phyloP scores from a whole-genome alignment of 2,888 invertebrate genomes.

The Galeruca laticollis region DNA sequence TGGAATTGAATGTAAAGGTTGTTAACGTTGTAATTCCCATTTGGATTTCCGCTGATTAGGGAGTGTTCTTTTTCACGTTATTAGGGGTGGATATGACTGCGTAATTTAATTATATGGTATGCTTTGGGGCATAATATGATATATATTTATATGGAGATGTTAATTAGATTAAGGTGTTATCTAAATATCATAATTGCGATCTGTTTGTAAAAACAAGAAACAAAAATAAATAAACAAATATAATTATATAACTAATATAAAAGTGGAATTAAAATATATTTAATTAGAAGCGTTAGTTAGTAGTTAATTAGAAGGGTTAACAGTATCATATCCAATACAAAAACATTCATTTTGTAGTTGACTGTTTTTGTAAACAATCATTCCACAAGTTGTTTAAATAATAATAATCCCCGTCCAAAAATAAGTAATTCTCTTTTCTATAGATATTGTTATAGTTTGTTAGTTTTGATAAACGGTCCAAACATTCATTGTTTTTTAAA shows the following conservation, averaged over 20 bases:
- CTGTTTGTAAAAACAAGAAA: constrained; percentile 10
- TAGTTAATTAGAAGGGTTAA: too few relatives aligned
- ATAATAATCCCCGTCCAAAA: too few relatives aligned
- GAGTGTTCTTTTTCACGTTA: constrained; percentile 55
- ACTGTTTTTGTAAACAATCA: too few relatives aligned
- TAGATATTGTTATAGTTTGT: too few relatives aligned
- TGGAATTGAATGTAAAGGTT: constrained; percentile 52
- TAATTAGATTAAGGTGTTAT: constrained; percentile 24
- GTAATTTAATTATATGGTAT: constrained; percentile 38
- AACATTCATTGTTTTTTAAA: too few relatives aligned
- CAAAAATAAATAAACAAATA: not conserved
- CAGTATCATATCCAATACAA: too few relatives aligned
- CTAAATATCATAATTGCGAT: constrained; percentile 25
- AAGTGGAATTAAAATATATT: too few relatives aligned
- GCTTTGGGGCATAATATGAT: constrained; percentile 17
- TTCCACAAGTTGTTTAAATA: too few relatives aligned
- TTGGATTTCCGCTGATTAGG: constrained; percentile 62
- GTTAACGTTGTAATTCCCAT: constrained; percentile 62
- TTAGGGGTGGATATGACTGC: constrained; percentile 32
- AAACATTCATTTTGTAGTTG: too few relatives aligned
- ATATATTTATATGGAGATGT: constrained; percentile 8
- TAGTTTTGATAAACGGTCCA: too few relatives aligned
- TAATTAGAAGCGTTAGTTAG: not conserved
- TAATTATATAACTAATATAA: not conserved
- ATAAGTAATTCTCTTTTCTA: too few relatives aligned